A percentile compares a stretch with the other conserved stretches of the same genome.
Conservation (phyloP, 2,888 invertebrate genomes). For the Tethea ocularis region DNA sequence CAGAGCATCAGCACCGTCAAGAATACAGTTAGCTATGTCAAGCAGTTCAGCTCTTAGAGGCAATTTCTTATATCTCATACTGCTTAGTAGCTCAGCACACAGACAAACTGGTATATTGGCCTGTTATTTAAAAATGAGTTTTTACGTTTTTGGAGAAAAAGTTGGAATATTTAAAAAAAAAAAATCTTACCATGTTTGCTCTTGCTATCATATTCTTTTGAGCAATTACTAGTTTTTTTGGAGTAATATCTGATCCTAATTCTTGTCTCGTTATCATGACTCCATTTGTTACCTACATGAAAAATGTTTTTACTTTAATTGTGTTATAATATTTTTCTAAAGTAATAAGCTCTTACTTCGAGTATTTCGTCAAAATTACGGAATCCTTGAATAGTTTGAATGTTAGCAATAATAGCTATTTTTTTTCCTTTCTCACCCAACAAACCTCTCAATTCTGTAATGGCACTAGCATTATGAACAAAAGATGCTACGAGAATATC, state of each 20-base stretch:
- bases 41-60: conserved; percentile 85
- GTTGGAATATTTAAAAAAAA: not conserved
- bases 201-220: conserved; percentile 82
- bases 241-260: conserved; percentile 75
- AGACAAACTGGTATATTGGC: conserved; percentile 64
- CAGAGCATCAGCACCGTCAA: conserved; percentile 89
- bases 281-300: conserved; percentile 83
- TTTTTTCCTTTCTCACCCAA: conserved; percentile 72
- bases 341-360: conserved; percentile 38
- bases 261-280: conserved; percentile 87
- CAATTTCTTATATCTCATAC: conserved; percentile 60
- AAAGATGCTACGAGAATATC: conserved; percentile 70
- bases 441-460: conserved; percentile 57
- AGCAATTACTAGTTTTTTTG: conserved; percentile 78
- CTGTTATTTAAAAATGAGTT: conserved; percentile 35
- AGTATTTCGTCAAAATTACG: conserved; percentile 65
- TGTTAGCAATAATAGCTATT: conserved; percentile 65
- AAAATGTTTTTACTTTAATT: not conserved
- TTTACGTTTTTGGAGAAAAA: conserved; percentile 11
- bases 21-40: conserved; percentile 88
- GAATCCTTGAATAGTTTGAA: conserved; percentile 68
- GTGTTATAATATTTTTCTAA: not conserved
- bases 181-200: conserved; percentile 63
- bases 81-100: conserved; percentile 62
- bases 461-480: conserved; percentile 41